phyloP scores from a whole-genome alignment of 1,140 invertebrate species.

The Limonius californicus region DNA sequence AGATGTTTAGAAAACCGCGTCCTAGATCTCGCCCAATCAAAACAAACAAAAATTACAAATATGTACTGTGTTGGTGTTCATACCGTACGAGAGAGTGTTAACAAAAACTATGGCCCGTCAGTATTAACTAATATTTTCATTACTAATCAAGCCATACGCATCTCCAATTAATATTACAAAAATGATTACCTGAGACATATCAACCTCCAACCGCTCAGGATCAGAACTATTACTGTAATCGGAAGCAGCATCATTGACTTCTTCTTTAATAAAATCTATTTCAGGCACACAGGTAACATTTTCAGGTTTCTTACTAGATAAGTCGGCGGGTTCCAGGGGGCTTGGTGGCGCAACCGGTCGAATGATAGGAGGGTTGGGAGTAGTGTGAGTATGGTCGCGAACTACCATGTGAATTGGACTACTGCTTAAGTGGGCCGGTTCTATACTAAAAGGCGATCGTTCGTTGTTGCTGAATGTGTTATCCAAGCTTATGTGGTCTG shows the following conservation, averaged over 20 bases:
- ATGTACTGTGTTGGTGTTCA: no score
- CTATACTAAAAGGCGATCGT: background rate
- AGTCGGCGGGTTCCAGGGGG: slow-evolving; percentile 40
- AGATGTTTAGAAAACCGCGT: no score
- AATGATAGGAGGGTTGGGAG: background rate
- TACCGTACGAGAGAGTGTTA: no score
- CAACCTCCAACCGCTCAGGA: slow-evolving; percentile 55
- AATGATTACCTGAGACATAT: slow-evolving; percentile 43
- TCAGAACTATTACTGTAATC: slow-evolving; percentile 54
- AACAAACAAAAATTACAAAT: no score
- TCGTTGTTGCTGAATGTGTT: background rate
- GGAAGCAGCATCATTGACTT: slow-evolving; percentile 39
- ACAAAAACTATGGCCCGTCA: no score
- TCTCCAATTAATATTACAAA: background rate
- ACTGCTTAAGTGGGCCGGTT: background rate
- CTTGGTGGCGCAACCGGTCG: background rate
- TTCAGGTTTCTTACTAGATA: slow-evolving; percentile 42
- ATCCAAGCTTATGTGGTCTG: background rate
- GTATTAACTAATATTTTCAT: no score
- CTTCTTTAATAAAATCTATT: slow-evolving; percentile 40
- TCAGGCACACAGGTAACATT: slow-evolving; percentile 41
- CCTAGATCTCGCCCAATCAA: no score
- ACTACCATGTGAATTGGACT: background rate
- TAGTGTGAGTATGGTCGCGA: background rate
- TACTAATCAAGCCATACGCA: background rate